Base-by-base conservation (phyloP, 2,797 vertebrate species). In the Chelidonichthys spinosus region DNA sequence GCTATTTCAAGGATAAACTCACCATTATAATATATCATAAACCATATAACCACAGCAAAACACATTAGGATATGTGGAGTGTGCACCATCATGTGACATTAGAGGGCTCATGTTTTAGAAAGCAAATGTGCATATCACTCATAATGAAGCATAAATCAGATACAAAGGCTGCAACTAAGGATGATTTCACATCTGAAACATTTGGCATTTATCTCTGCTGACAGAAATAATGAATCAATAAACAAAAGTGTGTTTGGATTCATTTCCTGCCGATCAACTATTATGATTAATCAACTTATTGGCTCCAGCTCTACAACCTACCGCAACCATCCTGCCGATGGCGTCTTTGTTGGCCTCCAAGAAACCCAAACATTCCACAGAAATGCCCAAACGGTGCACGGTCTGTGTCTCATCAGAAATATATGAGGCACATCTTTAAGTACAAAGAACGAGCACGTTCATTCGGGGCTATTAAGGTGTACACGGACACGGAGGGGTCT, bases 1-100 rank as follows among this genome's bases (percentile, higher is more conserved):
- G 89, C 89, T 81, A 90, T 91, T 90, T 92, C 90, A 91, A 93
- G 92, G 91, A 91, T 93, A 92, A 91, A 92, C 71, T 69, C 7
- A 11, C 87, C 84, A 91, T 93, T 90, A 92, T 85, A 90, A 92
- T 93, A 90, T 85, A 85, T 93, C 92, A 91, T 79, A 66, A 78
- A 73, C 79, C 75, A 74, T 78, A 74, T 80, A 89, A 82, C 80
- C 72, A 86, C 88, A 86, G 80, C 63, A 88, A 90, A 90, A 90
- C 84, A 86, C 82, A 90, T 92, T 86, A 89, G 71, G 78, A 37
- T 76, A 74, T 74, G 67, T 80, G 72, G 69, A 60, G 60, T 75
- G 85, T 75, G 76, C 79, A 79, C 87, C 72, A 85, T 88, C 83
- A 87, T 78, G 65, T 55, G 79, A 64, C 64, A 79, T 90, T 68